Percentiles rank a stretch among this genome's conserved stretches.
Conservation (phyloP, 64 coral and sea anemone genomes). For the Montipora capricornis region DNA sequence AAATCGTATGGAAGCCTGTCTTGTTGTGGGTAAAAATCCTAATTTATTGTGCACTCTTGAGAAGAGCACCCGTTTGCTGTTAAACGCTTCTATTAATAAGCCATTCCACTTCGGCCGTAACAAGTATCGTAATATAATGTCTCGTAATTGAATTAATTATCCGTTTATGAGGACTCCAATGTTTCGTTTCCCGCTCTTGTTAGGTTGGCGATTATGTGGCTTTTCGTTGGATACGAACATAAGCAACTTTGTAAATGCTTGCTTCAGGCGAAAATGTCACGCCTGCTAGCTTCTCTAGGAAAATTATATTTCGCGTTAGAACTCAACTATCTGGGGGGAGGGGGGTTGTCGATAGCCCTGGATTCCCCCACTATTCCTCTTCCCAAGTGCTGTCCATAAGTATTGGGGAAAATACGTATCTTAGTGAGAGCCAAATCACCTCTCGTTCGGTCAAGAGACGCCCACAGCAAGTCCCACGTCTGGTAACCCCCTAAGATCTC, state of each 20-base stretch:
- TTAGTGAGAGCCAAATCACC: not conserved
- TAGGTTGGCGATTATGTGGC: constrained; percentile 40
- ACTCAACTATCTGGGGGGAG: too few species aligned
- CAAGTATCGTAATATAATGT: constrained; percentile 65
- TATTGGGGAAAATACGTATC: not conserved
- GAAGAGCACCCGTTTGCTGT: constrained; percentile 60
- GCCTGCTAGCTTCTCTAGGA: too few species aligned
- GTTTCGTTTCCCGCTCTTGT: constrained; percentile 81
- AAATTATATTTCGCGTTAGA: not conserved
- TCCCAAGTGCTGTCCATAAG: not conserved
- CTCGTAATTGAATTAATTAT: constrained; percentile 91
- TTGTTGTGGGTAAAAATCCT: not conserved
- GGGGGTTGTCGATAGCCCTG: not conserved
- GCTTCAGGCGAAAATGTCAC: too few species aligned
- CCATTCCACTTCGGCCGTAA: constrained; percentile 76
- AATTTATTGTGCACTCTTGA: not conserved
- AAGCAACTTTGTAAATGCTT: not conserved
- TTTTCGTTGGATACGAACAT: not conserved
- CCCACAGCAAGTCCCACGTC: not conserved
- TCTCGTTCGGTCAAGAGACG: not conserved
- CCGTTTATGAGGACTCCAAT: constrained; percentile 59
- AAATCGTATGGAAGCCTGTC: constrained; percentile 47
- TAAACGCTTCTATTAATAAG: constrained; percentile 86
- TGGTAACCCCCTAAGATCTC: not conserved
- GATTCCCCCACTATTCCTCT: not conserved